Evolutionary conservation across 2,888 invertebrate species (phyloP).

Genomic region (Girardia tigrina): DNA sequence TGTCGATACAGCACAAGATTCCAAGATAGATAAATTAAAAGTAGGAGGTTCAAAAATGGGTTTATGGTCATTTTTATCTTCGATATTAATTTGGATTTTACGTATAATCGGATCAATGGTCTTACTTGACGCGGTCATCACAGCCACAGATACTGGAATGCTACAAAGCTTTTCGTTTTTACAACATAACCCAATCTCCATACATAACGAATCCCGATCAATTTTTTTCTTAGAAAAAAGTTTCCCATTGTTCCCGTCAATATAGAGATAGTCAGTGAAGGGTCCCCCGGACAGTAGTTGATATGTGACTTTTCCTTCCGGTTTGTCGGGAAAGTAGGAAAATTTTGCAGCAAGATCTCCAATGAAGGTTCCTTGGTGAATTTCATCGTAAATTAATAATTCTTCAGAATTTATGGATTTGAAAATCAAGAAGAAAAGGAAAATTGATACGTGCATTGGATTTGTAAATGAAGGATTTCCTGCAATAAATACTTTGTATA

Average conservation of each 20-base stretch:
- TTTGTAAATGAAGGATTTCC: too few species aligned
- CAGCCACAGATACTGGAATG: neutral
- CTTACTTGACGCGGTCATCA: neutral
- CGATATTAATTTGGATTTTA: conserved; percentile 6
- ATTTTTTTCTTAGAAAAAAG: conserved; percentile 13
- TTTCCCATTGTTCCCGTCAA: neutral
- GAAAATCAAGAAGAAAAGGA: too few species aligned
- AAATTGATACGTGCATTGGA: too few species aligned
- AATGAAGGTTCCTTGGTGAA: neutral
- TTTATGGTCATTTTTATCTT: conserved; percentile 29
- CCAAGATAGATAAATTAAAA: conserved; percentile 5
- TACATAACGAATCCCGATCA: neutral
- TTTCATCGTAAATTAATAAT: neutral
- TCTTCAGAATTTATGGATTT: neutral
- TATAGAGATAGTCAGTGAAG: neutral
- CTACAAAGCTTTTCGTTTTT: neutral
- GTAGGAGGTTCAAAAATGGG: conserved; percentile 15
- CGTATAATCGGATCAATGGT: neutral
- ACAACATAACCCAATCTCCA: neutral
- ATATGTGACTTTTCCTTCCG: neutral
- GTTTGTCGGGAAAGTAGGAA: neutral
- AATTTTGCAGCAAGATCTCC: neutral
- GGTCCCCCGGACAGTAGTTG: neutral
- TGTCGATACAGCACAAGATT: neutral
- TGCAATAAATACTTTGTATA: too few species aligned